Base-by-base conservation (phyloP, 92 coral and sea anemone species). In the Epizoanthus scotinus region DNA sequence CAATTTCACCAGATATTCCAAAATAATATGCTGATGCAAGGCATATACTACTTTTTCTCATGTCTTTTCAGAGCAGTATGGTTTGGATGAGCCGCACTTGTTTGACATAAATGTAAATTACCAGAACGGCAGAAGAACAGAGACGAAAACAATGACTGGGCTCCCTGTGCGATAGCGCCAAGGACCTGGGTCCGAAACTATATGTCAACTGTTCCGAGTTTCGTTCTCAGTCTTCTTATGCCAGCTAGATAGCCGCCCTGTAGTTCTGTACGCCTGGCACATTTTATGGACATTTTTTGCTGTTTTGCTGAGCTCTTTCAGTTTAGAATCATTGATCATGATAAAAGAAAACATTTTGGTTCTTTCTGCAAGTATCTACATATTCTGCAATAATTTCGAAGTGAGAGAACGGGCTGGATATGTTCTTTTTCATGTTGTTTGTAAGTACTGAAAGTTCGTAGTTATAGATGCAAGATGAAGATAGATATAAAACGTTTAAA, bases 381-480 rank as follows among this genome's bases (percentile, higher is more conserved):
- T 90, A 29, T 84, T 83, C 67, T 85, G 84, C 71, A 92, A 85
- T 73, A 21, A 71, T 59, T 90, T 78, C 80, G 88, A 90, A 53
- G 83, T 73, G 57, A 84, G 81, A 54, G 55, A 87, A 75, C 85
- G 90, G 19, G 85, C 80, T 57, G 94, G 94, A 67, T 92, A 82
- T 60, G 86, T 65, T 10, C 8, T 87, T 9, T 92, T 92, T 65
- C 97, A 92, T 78, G 49, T 68, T 24, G 67, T 87, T 2, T 58
- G 97, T 92, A 57, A 90, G 94, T 84, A 58, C 14, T 31, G 7
- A 9, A 8, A 65, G 63, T 24, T 42, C 70, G 19, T 24, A 28
- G 57, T 10, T 15, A n/a, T 47, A 17, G 28, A 9, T 3, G 8
- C 8, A 5, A 9, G 28, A 22, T 19, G 27, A 6, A 12, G n/a